A percentile compares a stretch with the other conserved stretches of the same genome.
Evolutionary conservation across 1,140 invertebrate species (phyloP).

Genomic region (Glomeris maerens): DNA sequence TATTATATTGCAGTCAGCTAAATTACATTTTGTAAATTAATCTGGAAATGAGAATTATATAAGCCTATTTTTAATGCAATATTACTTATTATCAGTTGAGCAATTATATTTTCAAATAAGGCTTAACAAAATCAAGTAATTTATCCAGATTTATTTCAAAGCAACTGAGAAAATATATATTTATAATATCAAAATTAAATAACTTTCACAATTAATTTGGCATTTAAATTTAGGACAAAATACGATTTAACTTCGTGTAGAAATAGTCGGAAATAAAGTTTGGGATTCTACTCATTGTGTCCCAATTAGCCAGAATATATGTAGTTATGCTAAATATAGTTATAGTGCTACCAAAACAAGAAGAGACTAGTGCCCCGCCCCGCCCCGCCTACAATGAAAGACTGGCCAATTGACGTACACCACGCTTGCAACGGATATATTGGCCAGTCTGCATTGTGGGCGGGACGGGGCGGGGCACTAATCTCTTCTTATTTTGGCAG

Average conservation of each 20-base stretch:
- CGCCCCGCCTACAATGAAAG: no score
- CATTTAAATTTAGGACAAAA: background rate
- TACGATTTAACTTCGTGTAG: background rate
- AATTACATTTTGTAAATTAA: background rate
- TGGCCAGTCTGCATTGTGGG: no score
- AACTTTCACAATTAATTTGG: background rate
- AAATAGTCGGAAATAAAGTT: background rate
- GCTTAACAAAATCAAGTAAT: background rate
- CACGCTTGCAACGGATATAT: no score
- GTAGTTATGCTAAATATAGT: background rate
- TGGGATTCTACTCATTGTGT: background rate
- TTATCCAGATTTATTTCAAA: background rate
- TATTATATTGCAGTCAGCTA: no score
- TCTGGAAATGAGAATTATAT: conserved; percentile 2
- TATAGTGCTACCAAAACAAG: no score
- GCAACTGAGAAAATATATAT: background rate
- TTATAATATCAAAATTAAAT: background rate
- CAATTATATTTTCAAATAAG: conserved; percentile 55
- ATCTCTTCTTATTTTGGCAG: no score
- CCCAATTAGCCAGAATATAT: background rate
- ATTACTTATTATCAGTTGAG: conserved; percentile 99
- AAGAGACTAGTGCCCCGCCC: no score
- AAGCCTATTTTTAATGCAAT: conserved; percentile 94
- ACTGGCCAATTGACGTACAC: no score
- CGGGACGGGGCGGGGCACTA: no score